phyloP scores from a whole-genome alignment of 2,113 vertebrate genomes.

The Cololabis saira region DNA sequence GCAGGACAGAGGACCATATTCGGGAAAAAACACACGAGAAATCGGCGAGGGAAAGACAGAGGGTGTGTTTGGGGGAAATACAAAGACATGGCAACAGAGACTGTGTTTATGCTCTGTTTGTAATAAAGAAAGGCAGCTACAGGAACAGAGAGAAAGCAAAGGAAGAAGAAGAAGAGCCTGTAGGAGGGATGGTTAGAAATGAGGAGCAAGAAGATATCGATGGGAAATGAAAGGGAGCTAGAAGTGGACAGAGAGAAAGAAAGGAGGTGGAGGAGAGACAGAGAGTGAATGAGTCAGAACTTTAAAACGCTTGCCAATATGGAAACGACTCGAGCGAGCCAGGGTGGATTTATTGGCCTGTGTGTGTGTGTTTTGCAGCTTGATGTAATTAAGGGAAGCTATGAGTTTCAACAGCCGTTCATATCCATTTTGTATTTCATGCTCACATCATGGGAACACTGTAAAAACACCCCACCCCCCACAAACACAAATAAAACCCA shows the following conservation, averaged over 20 bases:
- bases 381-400: slow-evolving; percentile 75
- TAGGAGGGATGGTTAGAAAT: neutral
- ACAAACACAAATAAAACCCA: slow-evolving; percentile 7
- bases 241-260: slow-evolving; percentile 32
- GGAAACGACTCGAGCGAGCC: slow-evolving; percentile 67
- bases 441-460: slow-evolving; percentile 49
- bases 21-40: slow-evolving; percentile 38
- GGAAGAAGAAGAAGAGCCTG: neutral
- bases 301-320: slow-evolving; percentile 57
- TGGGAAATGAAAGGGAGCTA: slow-evolving; percentile 12
- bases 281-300: slow-evolving; percentile 74
- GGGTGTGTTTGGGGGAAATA: slow-evolving; percentile 10
- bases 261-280: slow-evolving; percentile 37
- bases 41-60: neutral
- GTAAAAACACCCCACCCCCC: neutral
- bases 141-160: neutral
- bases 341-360: slow-evolving; percentile 45
- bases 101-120: slow-evolving; percentile 30
- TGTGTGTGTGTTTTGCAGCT: slow-evolving; percentile 61
- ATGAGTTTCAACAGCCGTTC: slow-evolving; percentile 52
- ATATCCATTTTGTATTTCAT: slow-evolving; percentile 50
- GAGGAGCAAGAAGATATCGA: slow-evolving; percentile 8
- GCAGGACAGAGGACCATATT: slow-evolving; percentile 40
- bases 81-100: neutral
- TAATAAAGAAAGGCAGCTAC: neutral